A percentile compares a stretch with the other conserved stretches of the same genome.
Evolutionary conservation across 2,113 vertebrate species (phyloP).

Genomic region (Corythoichthys intestinalis): DNA sequence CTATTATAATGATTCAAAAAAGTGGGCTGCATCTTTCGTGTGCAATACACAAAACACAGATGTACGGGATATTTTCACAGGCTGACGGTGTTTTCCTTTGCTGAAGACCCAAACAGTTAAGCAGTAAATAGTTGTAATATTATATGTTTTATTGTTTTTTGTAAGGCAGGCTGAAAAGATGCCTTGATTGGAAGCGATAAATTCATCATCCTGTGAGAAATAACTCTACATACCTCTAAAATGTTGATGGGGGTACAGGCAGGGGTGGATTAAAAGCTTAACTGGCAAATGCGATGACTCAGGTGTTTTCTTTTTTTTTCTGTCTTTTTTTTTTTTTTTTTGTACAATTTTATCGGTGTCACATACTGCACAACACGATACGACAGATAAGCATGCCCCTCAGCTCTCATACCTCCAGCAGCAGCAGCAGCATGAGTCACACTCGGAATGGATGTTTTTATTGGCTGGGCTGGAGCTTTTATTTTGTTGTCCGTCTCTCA

Average conservation of each 20-base stretch:
- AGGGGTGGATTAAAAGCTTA: too few species aligned
- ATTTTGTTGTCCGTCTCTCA: constrained; percentile 3
- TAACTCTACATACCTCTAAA: neutral
- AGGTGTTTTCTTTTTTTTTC: neutral
- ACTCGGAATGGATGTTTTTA: constrained; percentile 12
- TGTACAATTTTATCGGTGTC: neutral
- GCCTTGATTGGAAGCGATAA: constrained; percentile 2
- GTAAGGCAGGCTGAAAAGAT: constrained; percentile 1
- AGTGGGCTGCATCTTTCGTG: neutral
- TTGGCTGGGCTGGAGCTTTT: constrained; percentile 4
- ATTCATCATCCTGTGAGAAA: neutral
- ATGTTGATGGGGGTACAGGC: too few species aligned
- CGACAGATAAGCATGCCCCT: neutral
- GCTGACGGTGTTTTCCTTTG: neutral
- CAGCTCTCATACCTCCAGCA: neutral
- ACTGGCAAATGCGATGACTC: neutral
- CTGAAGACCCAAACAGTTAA: constrained; percentile 28
- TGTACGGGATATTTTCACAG: neutral
- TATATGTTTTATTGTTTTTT: neutral
- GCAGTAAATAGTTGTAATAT: constrained; percentile 14
- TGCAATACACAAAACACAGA: constrained; percentile 6
- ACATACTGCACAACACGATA: neutral
- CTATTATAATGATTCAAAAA: too few species aligned
- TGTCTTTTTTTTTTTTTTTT: neutral
- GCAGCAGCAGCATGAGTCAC: neutral